These are phyloP conservation scores for Melipona quadrifasciata DNA, from an alignment of 1,140 invertebrate genomes.

Conservation along the genomic window DNA sequence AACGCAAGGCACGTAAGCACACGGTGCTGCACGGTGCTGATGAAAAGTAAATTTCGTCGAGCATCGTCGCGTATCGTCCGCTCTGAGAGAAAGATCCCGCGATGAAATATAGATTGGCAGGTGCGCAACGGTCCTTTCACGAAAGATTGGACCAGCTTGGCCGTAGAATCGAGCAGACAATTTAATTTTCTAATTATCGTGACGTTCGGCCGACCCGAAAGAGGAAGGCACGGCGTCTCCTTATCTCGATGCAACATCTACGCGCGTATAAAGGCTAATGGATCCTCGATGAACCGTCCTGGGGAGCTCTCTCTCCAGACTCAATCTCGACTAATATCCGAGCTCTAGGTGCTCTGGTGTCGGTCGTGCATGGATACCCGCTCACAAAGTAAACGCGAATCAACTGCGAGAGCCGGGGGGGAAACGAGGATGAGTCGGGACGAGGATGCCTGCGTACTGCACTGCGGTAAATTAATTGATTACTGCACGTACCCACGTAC, in stretches of 20 bases:
- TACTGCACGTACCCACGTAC: constrained; percentile 60
- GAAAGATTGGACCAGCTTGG: background rate
- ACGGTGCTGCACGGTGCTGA: too few species aligned
- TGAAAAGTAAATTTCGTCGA: background rate
- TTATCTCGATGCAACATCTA: constrained; percentile 79
- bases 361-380: constrained; percentile 16
- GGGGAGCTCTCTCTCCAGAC: constrained; percentile 39
- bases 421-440: constrained; percentile 24
- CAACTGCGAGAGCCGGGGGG: constrained; percentile 25
- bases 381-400: constrained; percentile 29
- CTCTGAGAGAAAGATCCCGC: background rate
- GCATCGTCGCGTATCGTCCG: too few species aligned
- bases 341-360: background rate
- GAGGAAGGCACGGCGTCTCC: constrained; percentile 52
- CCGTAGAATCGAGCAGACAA: constrained; percentile 69
- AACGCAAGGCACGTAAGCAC: background rate
- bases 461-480: constrained; percentile 70
- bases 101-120: constrained; percentile 41
- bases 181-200: constrained; percentile 82
- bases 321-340: constrained; percentile 79
- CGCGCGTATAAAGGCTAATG: constrained; percentile 79
- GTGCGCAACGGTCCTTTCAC: constrained; percentile 16
- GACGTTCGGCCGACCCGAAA: constrained; percentile 70
- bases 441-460: constrained; percentile 56
- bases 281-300: constrained; percentile 68